Percentiles rank a stretch among this genome's conserved stretches.
phyloP scores from a whole-genome alignment of 2,888 invertebrate genomes.

The Tineola bisselliella region DNA sequence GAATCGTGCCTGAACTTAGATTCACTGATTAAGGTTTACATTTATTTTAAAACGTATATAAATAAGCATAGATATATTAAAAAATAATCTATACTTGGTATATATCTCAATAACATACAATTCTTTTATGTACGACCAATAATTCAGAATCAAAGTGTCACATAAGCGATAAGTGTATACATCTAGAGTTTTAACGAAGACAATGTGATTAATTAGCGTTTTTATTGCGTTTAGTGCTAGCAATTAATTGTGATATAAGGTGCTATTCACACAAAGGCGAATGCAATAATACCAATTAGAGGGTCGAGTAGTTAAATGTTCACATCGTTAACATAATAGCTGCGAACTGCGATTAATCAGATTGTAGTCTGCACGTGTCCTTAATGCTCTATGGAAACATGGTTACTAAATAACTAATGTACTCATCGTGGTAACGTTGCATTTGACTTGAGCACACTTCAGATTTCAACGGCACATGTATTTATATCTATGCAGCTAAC shows the following conservation, averaged over 20 bases:
- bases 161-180: neutral
- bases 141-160: too few species aligned
- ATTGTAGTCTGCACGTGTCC: slow-evolving; percentile 27
- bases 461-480: neutral
- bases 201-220: slow-evolving; percentile 37
- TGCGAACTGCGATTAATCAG: slow-evolving; percentile 44
- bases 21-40: too few species aligned
- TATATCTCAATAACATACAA: too few species aligned
- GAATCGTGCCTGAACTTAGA: too few species aligned
- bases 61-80: too few species aligned
- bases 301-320: slow-evolving; percentile 19
- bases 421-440: neutral
- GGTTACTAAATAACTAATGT: neutral
- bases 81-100: too few species aligned
- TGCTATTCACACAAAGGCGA: slow-evolving; percentile 37
- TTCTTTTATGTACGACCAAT: too few species aligned
- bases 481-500: neutral
- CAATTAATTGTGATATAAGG: slow-evolving; percentile 36
- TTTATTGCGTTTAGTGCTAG: slow-evolving; percentile 29
- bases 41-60: too few species aligned
- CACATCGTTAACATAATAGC: slow-evolving; percentile 9
- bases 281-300: slow-evolving; percentile 56
- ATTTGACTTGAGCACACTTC: neutral
- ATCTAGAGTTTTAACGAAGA: slow-evolving; percentile 13
- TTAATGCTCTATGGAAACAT: slow-evolving; percentile 2